Evolutionary conservation across 2,113 vertebrate genomes (phyloP).

Genomic region (Cyanocitta stelleri): DNA sequence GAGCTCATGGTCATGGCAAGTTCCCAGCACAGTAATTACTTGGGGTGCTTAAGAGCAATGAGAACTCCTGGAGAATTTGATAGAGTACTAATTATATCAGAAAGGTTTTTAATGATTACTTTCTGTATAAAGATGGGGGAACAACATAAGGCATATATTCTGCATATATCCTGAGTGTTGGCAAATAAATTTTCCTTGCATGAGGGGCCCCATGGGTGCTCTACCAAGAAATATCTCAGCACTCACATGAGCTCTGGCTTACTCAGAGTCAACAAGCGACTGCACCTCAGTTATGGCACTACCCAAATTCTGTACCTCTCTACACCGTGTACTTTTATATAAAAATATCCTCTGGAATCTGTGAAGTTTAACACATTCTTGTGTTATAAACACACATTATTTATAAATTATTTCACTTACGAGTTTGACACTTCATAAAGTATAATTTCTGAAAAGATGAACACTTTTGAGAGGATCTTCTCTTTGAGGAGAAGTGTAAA

Average conservation of each 20-base stretch:
- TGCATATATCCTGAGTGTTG: not conserved
- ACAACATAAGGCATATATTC: not conserved
- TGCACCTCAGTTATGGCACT: not conserved
- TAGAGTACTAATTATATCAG: conserved; percentile 26
- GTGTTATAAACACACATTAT: not conserved
- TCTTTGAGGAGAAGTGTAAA: not conserved
- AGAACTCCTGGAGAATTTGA: conserved; percentile 17
- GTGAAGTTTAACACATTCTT: not conserved
- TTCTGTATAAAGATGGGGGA: not conserved
- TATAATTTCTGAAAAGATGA: not conserved
- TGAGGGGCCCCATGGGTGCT: not conserved
- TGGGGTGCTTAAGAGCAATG: conserved; percentile 3
- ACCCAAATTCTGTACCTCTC: not conserved
- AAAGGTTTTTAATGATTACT: conserved; percentile 34
- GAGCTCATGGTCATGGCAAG: conserved; percentile 42
- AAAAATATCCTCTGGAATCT: not conserved
- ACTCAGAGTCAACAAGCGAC: not conserved
- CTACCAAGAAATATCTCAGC: not conserved
- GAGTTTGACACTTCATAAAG: not conserved
- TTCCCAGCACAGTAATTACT: conserved; percentile 37
- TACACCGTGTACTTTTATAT: not conserved
- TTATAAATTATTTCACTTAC: not conserved
- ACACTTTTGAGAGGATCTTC: not conserved
- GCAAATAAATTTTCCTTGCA: not conserved
- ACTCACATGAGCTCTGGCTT: not conserved